Evolutionary conservation across 2,797 vertebrate species (phyloP).

Genomic region (Coendou prehensilis): DNA sequence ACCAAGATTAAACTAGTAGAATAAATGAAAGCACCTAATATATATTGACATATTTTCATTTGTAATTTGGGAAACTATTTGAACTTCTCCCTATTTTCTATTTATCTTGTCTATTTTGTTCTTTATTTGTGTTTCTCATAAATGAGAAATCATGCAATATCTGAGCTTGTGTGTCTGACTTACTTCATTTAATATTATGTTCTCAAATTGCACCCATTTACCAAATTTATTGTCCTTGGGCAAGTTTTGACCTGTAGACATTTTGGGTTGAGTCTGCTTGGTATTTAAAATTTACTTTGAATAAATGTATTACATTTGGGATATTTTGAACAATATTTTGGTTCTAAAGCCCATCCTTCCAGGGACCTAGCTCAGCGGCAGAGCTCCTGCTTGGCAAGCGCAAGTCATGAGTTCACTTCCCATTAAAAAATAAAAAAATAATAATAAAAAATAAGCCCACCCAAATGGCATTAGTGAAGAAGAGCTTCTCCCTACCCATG

Average conservation of each 20-base stretch:
- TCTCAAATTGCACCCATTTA: not conserved
- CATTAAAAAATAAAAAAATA: too few species aligned
- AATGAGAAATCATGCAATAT: not conserved
- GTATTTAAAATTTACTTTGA: not conserved
- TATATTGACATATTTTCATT: not conserved
- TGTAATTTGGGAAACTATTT: not conserved
- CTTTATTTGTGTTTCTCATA: not conserved
- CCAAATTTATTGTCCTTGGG: not conserved
- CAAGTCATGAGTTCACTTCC: too few species aligned
- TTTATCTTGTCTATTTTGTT: not conserved
- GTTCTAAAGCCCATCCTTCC: not conserved
- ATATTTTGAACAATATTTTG: not conserved
- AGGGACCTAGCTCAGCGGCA: too few species aligned
- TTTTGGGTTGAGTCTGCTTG: not conserved
- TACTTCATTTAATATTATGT: not conserved
- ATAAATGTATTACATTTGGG: not conserved
- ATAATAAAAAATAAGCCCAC: too few species aligned
- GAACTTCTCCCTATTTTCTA: not conserved
- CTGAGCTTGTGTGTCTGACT: not conserved
- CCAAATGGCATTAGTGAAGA: not conserved
- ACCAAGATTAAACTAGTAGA: not conserved
- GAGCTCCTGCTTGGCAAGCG: too few species aligned
- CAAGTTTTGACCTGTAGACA: not conserved
- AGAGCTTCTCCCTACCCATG: fast-evolving
- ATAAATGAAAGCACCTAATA: not conserved